phyloP scores from a whole-genome alignment of 2,113 vertebrate genomes.

The Rhinogobius similis region DNA sequence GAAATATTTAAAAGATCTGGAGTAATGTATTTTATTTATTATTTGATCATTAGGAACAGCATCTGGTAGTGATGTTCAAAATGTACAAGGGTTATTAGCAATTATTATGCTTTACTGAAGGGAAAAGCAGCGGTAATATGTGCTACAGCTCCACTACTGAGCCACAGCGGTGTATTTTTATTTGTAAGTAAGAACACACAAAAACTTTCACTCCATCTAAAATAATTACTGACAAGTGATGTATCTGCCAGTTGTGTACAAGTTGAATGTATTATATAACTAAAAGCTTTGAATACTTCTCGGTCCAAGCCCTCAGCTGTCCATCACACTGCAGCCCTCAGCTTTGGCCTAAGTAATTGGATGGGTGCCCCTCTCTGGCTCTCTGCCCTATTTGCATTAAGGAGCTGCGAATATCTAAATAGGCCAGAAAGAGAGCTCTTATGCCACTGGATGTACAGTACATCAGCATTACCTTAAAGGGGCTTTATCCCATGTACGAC shows the following conservation, averaged over 20 bases:
- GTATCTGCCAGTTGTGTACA: not conserved
- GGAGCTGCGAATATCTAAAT: slow-evolving; percentile 40
- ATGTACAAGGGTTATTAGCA: too few species aligned
- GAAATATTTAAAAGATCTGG: too few species aligned
- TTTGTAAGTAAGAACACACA: not conserved
- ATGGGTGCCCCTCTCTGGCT: slow-evolving; percentile 38
- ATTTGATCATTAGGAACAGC: too few species aligned
- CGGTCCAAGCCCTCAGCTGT: slow-evolving; percentile 40
- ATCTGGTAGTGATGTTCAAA: too few species aligned
- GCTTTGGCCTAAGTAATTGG: slow-evolving; percentile 61
- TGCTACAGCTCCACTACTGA: too few species aligned
- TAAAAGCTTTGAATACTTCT: not conserved
- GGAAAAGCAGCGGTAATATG: too few species aligned
- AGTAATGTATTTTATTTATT: too few species aligned
- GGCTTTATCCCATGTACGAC: too few species aligned
- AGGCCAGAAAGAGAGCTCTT: slow-evolving; percentile 3
- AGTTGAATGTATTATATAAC: not conserved
- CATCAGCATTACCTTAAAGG: too few species aligned
- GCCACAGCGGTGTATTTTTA: not conserved
- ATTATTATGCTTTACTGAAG: too few species aligned
- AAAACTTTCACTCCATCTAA: too few species aligned
- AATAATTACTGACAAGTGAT: not conserved
- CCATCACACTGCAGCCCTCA: slow-evolving; percentile 58
- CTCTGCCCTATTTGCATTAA: slow-evolving; percentile 44
- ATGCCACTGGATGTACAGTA: not conserved